phyloP scores from a whole-genome alignment of 2,797 vertebrate genomes.

The Gorsachius magnificus region DNA sequence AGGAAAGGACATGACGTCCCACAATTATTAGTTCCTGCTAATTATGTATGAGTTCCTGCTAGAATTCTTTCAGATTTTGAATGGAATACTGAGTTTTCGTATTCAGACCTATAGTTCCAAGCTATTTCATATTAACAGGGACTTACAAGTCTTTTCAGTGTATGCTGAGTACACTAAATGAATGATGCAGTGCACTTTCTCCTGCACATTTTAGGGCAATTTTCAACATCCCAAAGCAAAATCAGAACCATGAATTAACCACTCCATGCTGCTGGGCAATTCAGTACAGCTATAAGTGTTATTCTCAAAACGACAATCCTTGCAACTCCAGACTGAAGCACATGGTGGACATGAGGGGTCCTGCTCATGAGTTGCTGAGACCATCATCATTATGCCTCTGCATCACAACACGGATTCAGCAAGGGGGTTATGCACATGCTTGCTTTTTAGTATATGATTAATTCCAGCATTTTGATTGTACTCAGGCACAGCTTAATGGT shows the following conservation, averaged over 20 bases:
- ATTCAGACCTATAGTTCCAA: background rate
- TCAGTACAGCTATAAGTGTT: background rate
- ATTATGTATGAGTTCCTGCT: background rate
- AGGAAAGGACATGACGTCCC: background rate
- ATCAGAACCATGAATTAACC: background rate
- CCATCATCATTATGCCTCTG: fast-evolving
- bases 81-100: background rate
- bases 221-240: background rate
- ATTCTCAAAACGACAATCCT: background rate
- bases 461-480: background rate
- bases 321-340: background rate
- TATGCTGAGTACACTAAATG: background rate
- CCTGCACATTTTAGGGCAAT: background rate
- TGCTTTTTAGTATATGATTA: background rate
- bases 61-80: background rate
- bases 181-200: background rate
- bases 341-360: background rate
- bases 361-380: background rate
- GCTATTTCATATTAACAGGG: background rate
- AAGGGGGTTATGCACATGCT: background rate
- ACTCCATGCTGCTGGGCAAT: background rate
- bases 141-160: background rate
- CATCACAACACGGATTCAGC: background rate
- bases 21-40: background rate
- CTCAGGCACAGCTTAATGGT: background rate